Base-by-base conservation (phyloP, 2,113 vertebrate species). In the Gallinago undulata region DNA sequence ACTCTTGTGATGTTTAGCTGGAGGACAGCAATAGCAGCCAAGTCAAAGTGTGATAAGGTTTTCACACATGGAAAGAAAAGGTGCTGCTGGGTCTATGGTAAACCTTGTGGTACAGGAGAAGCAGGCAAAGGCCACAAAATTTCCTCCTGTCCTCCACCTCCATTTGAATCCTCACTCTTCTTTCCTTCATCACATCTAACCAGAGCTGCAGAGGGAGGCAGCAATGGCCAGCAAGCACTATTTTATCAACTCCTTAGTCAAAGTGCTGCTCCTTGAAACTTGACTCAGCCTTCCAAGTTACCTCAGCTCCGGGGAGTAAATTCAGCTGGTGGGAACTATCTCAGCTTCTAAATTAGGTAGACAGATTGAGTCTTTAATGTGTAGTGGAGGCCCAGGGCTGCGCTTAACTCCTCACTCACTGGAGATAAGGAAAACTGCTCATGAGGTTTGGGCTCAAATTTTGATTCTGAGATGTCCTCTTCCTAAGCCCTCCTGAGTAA, bases 281-380 rank as follows among this genome's bases (percentile, higher is more conserved):
- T 94, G 77, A 72, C 47, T 89, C 39, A 59, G 56, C 78, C 73
- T 92, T 94, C 85, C 87, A 94, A 84, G 87, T 89, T 89, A 87
- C 35, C 68, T 92, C 79, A 86, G 86, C 91, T 94, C 62, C 68
- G 85, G 74, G 89, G 81, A 95, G 69, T 80, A 94, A 96, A 91
- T 82, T 85, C 41, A 87, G 62, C 56, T 84, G 69, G 53, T 84
- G 84, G 87, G 41, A 90, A 66, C 53, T 73, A 84, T 68, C 74
- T 63, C 64, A 93, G 31, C 77, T 93, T 76, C 90, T 87, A 91
- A 90, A 84, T 67, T 77, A 85, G 62, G 74, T 80, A 90, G 67
- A 60, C 78, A 94, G 89, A 79, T 87, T 60, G 76, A 87, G 51
- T 84, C 31, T 89, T 81, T 57, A 91, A 75, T 53, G 19, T 60